These are phyloP conservation scores for Rynchops niger DNA, from an alignment of 2,113 vertebrate species.

Conservation along the genomic window DNA sequence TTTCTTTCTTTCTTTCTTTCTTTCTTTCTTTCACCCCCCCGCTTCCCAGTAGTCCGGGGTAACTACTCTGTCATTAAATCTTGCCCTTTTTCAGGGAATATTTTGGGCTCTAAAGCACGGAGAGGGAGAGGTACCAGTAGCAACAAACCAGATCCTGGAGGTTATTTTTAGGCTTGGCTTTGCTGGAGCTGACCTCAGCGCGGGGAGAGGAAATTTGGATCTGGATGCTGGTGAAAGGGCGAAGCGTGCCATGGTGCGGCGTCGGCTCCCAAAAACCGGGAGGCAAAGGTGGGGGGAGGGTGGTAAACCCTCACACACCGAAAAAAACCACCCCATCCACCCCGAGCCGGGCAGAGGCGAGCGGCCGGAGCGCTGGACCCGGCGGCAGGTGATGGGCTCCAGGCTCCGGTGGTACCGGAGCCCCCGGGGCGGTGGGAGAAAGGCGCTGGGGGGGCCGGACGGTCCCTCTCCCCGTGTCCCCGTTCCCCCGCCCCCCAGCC, in stretches of 20 bases:
- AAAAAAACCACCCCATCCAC: background rate
- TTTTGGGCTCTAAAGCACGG: background rate
- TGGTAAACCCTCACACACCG: background rate
- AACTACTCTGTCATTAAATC: background rate
- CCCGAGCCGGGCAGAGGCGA: background rate
- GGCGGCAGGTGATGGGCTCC: background rate
- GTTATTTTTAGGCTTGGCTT: background rate
- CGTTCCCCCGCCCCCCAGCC: background rate
- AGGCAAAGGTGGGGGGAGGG: accelerated
- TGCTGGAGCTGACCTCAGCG: background rate
- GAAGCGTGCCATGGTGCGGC: background rate
- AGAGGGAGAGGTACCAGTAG: background rate
- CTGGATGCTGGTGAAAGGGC: background rate
- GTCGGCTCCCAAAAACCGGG: background rate
- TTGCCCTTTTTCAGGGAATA: background rate
- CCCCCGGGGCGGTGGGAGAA: background rate
- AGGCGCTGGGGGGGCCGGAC: accelerated
- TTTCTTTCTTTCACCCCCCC: background rate
- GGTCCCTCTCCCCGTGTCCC: background rate
- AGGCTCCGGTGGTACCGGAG: background rate
- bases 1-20: background rate
- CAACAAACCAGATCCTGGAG: background rate
- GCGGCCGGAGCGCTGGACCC: background rate
- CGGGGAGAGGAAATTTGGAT: background rate
- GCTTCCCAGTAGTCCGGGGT: background rate